Evolutionary conservation across 2,888 invertebrate species (phyloP).

Genomic region (Salpingus planirostris): DNA sequence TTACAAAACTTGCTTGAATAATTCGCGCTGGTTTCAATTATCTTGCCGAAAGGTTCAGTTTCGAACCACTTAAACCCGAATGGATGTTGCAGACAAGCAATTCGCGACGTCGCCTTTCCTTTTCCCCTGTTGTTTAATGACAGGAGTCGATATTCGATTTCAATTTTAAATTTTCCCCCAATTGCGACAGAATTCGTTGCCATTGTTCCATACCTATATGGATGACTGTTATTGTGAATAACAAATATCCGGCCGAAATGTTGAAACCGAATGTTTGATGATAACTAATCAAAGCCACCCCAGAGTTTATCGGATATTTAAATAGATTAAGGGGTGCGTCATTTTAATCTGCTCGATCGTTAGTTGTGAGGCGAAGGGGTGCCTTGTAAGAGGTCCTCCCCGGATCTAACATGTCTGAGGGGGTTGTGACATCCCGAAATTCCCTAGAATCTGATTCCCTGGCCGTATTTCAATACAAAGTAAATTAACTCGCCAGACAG

Average conservation of each 20-base stretch:
- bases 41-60: no score
- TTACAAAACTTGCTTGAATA: conserved; percentile 20
- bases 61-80: no score
- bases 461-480: conserved; percentile 28
- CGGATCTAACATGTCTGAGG: conserved; percentile 15
- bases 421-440: conserved; percentile 18
- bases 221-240: conserved; percentile 11
- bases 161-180: no score
- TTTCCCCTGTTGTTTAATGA: no score
- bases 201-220: no score
- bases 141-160: no score
- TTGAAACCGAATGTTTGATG: conserved; percentile 14
- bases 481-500: conserved; percentile 27
- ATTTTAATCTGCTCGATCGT: conserved; percentile 13
- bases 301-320: conserved; percentile 10
- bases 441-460: conserved; percentile 22
- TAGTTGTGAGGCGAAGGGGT: conserved; percentile 5
- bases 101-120: no score
- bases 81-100: no score
- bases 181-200: no score
- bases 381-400: conserved; percentile 5
- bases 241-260: conserved; percentile 13
- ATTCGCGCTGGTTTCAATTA: conserved; percentile 15
- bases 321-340: conserved; percentile 12
- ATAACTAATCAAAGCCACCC: conserved; percentile 12